phyloP scores from a whole-genome alignment of 2,888 invertebrate species.

The Andrena praecox region DNA sequence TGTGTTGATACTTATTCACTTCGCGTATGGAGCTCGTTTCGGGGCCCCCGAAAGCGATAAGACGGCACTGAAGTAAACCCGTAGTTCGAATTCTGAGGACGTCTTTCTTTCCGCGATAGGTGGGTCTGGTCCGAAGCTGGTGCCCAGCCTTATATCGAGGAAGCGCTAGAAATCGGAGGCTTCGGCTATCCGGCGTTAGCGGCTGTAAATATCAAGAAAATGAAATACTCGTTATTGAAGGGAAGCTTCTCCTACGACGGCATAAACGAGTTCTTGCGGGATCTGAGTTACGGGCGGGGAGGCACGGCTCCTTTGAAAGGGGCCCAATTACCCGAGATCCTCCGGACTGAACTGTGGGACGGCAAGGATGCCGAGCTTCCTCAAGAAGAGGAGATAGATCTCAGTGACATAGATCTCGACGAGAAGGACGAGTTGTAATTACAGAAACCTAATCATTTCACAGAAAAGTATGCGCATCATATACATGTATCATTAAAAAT shows the following conservation, averaged over 20 bases:
- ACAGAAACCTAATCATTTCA: slow-evolving; percentile 31
- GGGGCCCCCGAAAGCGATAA: too few relatives aligned
- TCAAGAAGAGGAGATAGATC: slow-evolving; percentile 95
- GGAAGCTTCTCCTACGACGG: slow-evolving; percentile 98
- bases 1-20: too few relatives aligned
- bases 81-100: slow-evolving; percentile 22
- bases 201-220: slow-evolving; percentile 97
- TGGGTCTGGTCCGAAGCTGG: slow-evolving; percentile 99
- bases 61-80: background rate
- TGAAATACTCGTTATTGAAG: slow-evolving; percentile 96
- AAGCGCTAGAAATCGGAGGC: slow-evolving; percentile 96
- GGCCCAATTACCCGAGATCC: slow-evolving; percentile 91
- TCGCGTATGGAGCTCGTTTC: background rate
- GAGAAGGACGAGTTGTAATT: slow-evolving; percentile 92
- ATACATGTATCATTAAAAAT: slow-evolving; percentile 42
- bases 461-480: slow-evolving; percentile 48
- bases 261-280: slow-evolving; percentile 97
- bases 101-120: slow-evolving; percentile 81
- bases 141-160: slow-evolving; percentile 93
- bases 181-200: slow-evolving; percentile 99
- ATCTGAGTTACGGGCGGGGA: slow-evolving; percentile 96
- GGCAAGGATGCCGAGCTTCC: slow-evolving; percentile 96
- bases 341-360: slow-evolving; percentile 93
- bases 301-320: slow-evolving; percentile 95
- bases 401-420: slow-evolving; percentile 94